phyloP scores from a whole-genome alignment of 2,888 invertebrate genomes.

The Caenorhabditis auriculariae region DNA sequence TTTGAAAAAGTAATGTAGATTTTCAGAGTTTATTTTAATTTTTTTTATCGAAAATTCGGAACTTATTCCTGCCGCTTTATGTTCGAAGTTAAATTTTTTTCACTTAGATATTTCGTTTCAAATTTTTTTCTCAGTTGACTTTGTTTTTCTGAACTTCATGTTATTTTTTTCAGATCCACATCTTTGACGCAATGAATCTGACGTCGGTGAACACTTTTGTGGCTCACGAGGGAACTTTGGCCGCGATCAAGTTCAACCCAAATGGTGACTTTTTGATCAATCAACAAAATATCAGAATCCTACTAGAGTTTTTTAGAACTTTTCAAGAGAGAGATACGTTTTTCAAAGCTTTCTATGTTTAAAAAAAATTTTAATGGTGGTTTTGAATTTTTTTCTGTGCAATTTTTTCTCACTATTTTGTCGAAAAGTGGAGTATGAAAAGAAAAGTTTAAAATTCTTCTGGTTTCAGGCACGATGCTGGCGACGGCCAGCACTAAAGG shows the following conservation, averaged over 20 bases:
- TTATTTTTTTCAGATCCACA: constrained; percentile 86
- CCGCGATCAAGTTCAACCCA: constrained; percentile 88
- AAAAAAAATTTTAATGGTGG: too few relatives aligned
- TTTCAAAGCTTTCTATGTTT: too few relatives aligned
- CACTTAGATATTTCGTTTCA: too few relatives aligned
- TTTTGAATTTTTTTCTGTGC: too few relatives aligned
- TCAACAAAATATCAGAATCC: too few relatives aligned
- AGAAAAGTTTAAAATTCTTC: background rate
- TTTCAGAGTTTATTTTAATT: too few relatives aligned
- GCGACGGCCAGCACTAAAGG: constrained; percentile 69
- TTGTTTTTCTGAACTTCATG: constrained; percentile 79
- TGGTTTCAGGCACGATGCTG: constrained; percentile 67
- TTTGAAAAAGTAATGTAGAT: background rate
- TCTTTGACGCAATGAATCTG: constrained; percentile 88
- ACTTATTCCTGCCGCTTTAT: too few relatives aligned
- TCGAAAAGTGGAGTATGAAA: too few relatives aligned
- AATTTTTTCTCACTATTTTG: too few relatives aligned
- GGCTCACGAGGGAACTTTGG: constrained; percentile 93
- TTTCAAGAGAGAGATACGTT: too few relatives aligned
- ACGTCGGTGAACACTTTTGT: constrained; percentile 94
- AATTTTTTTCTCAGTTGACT: constrained; percentile 67
- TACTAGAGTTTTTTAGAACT: too few relatives aligned
- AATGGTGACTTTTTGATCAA: constrained; percentile 71
- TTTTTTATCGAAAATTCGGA: too few relatives aligned
- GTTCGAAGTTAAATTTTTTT: background rate